Base-by-base conservation (phyloP, 2,113 vertebrate species). In the Thalassarche chlororhynchos region DNA sequence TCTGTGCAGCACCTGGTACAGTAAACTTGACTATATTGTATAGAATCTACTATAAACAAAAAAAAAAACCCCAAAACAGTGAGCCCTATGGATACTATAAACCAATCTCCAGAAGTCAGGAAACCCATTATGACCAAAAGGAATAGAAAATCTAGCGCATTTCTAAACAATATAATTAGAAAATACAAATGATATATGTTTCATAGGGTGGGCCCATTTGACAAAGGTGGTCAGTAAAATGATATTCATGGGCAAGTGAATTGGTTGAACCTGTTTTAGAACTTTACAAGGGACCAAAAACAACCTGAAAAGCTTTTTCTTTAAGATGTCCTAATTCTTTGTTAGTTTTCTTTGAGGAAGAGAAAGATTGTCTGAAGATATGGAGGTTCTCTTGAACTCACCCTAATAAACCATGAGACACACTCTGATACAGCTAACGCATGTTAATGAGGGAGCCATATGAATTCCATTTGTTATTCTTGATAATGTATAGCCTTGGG, bases 381-480 rank as follows among this genome's bases (percentile, higher is more conserved):
- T 9, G 49, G 78, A 95, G 20, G 25, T 78, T 97, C 83, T 84
- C 80, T 85, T 96, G 84, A 92, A 58, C 36, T 93, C 93, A 84
- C 85, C 87, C 77, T 87, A 70, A 87, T 42, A 94, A 96, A 89
- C 46, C 31, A 68, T 10, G 57, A 83, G 79, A 36, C 72, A 58
- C 64, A 44, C 57, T 72, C n/a, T 86, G 84, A 74, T 86, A 75
- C 25, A 68, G 58, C 81, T 96, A 94, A 96, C 95, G 62, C 61
- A 92, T 96, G 84, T 85, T 94, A 97, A 96, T 93, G 66, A 94
- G 70, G 34, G 8, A 93, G 17, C 65, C 46, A 54, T 89, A 95
- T 23, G 81, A 95, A 95, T 96, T 51, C 70, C 62, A 97, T 97
- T 98, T 97, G 90, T 96, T 97, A 94, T 91, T 93, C 91, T 88